Percentiles rank a stretch among this genome's conserved stretches.
These are phyloP conservation scores for Cylloceria caligata DNA, from an alignment of 2,888 invertebrate species.

Conservation along the genomic window DNA sequence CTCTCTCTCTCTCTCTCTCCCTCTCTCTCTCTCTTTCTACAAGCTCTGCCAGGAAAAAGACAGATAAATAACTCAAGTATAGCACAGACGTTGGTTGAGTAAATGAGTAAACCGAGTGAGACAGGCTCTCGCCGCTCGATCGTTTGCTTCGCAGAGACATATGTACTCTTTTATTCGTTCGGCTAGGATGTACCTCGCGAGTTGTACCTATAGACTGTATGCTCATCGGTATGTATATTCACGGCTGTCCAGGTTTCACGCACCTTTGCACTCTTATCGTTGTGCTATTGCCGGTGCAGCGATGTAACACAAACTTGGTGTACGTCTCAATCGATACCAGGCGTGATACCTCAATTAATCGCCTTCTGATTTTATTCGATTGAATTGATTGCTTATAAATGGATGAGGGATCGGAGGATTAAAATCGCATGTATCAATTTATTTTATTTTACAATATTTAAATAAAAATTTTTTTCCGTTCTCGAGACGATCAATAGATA, in stretches of 20 bases:
- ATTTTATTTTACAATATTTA: neutral
- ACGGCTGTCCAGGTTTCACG: neutral
- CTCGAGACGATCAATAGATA: too few species aligned
- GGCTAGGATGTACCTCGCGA: slow-evolving; percentile 1
- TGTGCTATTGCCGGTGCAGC: neutral
- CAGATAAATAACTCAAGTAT: slow-evolving; percentile 83
- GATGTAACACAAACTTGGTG: neutral
- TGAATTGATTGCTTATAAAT: neutral
- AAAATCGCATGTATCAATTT: neutral
- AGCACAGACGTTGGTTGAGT: slow-evolving; percentile 82
- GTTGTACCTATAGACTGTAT: neutral
- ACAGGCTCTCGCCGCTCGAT: slow-evolving; percentile 13
- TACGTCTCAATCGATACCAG: neutral
- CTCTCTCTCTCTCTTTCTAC: slow-evolving; percentile 36
- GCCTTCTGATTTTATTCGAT: neutral
- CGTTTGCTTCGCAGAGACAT: slow-evolving; percentile 20
- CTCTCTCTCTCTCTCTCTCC: slow-evolving; percentile 29
- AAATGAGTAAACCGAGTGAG: slow-evolving; percentile 75
- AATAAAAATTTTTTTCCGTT: too few species aligned
- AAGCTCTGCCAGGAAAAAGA: slow-evolving; percentile 80
- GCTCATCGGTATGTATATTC: neutral
- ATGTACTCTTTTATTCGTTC: slow-evolving; percentile 27
- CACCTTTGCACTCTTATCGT: slow-evolving; percentile 4
- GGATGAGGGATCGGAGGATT: neutral
- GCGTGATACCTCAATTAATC: slow-evolving; percentile 21